phyloP scores from a whole-genome alignment of 2,888 invertebrate genomes.

The Zygogramma bicolorata region DNA sequence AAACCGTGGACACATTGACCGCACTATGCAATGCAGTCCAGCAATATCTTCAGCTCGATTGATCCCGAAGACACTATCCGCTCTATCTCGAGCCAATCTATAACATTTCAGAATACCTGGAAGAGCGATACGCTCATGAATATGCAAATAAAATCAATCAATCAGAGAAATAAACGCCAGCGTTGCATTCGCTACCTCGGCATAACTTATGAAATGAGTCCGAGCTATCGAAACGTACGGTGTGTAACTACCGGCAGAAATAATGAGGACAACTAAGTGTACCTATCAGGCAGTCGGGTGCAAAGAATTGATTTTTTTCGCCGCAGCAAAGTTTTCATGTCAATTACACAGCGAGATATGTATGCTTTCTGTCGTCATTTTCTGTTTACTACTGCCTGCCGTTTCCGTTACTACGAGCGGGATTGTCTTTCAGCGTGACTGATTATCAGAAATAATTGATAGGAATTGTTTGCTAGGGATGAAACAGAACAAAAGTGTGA shows the following conservation, averaged over 20 bases:
- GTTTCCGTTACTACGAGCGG: neutral
- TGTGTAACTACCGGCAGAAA: slow-evolving; percentile 17
- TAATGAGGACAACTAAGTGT: neutral
- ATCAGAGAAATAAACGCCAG: neutral
- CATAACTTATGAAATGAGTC: neutral
- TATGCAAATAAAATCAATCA: slow-evolving; percentile 4
- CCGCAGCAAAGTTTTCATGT: slow-evolving; percentile 22
- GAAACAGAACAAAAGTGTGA: neutral
- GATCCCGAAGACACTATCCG: neutral
- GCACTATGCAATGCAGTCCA: neutral
- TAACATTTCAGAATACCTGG: neutral
- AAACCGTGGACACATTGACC: slow-evolving; percentile 6
- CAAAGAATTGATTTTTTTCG: slow-evolving; percentile 24
- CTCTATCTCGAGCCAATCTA: neutral
- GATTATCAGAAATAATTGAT: slow-evolving; percentile 26
- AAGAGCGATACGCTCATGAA: neutral
- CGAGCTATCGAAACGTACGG: neutral
- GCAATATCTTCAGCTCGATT: neutral
- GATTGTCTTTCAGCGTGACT: slow-evolving; percentile 10
- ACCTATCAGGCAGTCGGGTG: slow-evolving; percentile 12
- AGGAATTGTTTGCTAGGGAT: neutral
- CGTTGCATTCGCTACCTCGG: neutral
- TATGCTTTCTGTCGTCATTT: slow-evolving; percentile 18
- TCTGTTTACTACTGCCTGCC: neutral
- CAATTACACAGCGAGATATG: slow-evolving; percentile 18